These are phyloP conservation scores for Ophthalmolycus amberensis DNA, from an alignment of 2,113 vertebrate genomes.

Conservation along the genomic window DNA sequence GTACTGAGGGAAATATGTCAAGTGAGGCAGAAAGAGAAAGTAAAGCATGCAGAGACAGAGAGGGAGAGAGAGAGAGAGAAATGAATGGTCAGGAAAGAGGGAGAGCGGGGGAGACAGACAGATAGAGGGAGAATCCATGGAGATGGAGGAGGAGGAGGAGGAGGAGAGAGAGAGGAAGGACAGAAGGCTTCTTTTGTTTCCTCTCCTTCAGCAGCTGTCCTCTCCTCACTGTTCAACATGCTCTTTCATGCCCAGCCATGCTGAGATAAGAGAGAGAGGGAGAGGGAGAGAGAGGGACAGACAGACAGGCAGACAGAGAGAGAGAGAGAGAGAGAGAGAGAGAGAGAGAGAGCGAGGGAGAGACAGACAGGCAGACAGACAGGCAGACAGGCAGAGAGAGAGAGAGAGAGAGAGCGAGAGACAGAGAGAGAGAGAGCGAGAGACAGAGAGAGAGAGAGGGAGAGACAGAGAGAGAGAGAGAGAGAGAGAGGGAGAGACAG, in stretches of 20 bases:
- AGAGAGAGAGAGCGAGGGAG: background rate
- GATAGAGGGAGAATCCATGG: constrained; percentile 15
- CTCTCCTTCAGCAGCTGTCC: constrained; percentile 70
- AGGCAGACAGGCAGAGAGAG: too few species aligned
- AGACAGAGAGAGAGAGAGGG: too few species aligned
- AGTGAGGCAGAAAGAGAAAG: constrained; percentile 13
- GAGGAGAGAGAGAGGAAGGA: constrained; percentile 44
- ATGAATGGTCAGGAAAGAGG: background rate
- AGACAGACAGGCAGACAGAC: too few species aligned
- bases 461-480: constrained; percentile 17
- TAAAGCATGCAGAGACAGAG: background rate
- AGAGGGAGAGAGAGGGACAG: background rate
- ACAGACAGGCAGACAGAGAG: background rate
- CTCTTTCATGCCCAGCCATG: constrained; percentile 75
- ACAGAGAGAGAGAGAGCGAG: too few species aligned
- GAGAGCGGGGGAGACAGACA: background rate
- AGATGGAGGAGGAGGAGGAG: constrained; percentile 15
- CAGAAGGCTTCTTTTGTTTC: constrained; percentile 77
- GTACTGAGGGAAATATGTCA: constrained; percentile 22
- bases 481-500: too few species aligned
- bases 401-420: too few species aligned
- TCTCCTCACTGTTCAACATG: constrained; percentile 69
- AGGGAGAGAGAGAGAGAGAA: background rate
- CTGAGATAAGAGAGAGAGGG: constrained; percentile 44
- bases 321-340: constrained; percentile 1